Conservation (phyloP, 2,888 invertebrate species). For the Phengaris alcon region DNA sequence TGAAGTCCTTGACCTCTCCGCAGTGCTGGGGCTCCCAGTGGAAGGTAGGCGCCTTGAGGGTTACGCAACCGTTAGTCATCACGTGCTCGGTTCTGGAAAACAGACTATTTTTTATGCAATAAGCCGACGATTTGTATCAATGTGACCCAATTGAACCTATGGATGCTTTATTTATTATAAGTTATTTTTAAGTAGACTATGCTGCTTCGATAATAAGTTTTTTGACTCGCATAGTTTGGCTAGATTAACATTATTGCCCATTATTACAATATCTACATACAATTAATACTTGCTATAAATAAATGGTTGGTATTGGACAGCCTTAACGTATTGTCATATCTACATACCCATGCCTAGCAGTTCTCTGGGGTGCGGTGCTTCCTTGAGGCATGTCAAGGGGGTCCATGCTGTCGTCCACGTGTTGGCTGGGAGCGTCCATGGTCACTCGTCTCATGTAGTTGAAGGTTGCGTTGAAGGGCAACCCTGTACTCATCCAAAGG, state of each 20-base stretch:
- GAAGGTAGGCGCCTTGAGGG: conserved; percentile 86
- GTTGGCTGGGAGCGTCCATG: conserved; percentile 76
- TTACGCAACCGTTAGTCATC: conserved; percentile 85
- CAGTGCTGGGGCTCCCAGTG: conserved; percentile 92
- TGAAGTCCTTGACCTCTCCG: conserved; percentile 90
- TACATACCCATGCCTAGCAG: conserved; percentile 85
- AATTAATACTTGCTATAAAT: too few species aligned
- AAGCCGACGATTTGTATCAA: conserved; percentile 32
- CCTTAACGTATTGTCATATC: conserved; percentile 28
- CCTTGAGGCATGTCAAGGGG: conserved; percentile 83
- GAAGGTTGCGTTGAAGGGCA: conserved; percentile 93
- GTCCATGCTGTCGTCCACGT: conserved; percentile 78
- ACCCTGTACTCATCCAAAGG: conserved; percentile 93
- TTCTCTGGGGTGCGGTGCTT: conserved; percentile 88
- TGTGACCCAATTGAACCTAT: too few species aligned
- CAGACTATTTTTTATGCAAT: conserved; percentile 72
- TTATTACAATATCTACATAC: too few species aligned
- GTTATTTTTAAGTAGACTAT: background rate
- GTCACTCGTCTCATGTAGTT: conserved; percentile 84
- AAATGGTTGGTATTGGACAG: too few species aligned
- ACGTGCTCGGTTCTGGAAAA: conserved; percentile 77
- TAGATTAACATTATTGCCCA: too few species aligned
- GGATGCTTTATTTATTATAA: background rate
- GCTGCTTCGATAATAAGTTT: background rate
- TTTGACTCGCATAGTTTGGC: background rate